Evolutionary conservation across 2,888 invertebrate genomes (phyloP).

Genomic region (Microctonus brassicae): DNA sequence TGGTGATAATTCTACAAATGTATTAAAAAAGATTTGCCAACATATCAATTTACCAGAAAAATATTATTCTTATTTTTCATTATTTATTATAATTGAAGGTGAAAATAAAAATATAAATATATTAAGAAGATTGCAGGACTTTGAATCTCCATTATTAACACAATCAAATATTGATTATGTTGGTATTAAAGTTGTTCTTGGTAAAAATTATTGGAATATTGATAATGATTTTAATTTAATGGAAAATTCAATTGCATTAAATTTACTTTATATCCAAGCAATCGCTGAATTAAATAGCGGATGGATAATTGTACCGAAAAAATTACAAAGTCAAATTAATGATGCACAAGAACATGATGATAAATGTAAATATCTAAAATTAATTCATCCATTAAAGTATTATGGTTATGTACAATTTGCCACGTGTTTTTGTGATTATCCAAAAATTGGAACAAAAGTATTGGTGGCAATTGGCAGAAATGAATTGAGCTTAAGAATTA

Average conservation of each 20-base stretch:
- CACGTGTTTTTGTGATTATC: conserved; percentile 83
- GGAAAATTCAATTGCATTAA: conserved; percentile 85
- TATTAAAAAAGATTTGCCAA: conserved; percentile 84
- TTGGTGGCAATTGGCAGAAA: conserved; percentile 87
- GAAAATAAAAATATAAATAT: conserved; percentile 80
- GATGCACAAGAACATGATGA: conserved; percentile 82
- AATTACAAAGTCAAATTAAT: conserved; percentile 78
- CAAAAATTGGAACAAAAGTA: conserved; percentile 77
- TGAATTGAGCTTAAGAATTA: conserved; percentile 82
- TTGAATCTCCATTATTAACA: conserved; percentile 96
- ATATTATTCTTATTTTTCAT: conserved; percentile 88
- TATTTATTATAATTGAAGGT: conserved; percentile 87
- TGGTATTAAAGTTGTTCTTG: conserved; percentile 84
- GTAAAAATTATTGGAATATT: conserved; percentile 94
- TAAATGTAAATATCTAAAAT: conserved; percentile 89
- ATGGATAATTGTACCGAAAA: conserved; percentile 84
- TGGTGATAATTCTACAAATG: conserved; percentile 85
- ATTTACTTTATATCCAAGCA: conserved; percentile 89
- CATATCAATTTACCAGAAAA: conserved; percentile 85
- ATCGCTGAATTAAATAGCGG: conserved; percentile 88
- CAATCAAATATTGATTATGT: conserved; percentile 79
- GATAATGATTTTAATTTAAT: conserved; percentile 86
- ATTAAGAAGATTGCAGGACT: conserved; percentile 92
- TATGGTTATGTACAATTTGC: conserved; percentile 91
- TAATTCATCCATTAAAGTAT: conserved; percentile 86